Base-by-base conservation (phyloP, 2,888 invertebrate genomes). In the Stegana nigrithorax region DNA sequence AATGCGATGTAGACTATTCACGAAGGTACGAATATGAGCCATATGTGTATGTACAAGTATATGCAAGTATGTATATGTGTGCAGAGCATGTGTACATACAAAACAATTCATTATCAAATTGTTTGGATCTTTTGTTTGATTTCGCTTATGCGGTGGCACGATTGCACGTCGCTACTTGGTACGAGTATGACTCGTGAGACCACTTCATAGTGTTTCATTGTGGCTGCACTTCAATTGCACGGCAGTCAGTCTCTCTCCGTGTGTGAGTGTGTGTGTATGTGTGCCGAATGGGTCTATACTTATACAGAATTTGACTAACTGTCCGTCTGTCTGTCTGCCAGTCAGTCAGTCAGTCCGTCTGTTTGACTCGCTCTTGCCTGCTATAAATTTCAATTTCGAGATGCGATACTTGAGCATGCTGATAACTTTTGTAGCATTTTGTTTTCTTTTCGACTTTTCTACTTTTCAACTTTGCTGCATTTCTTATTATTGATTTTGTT, bases 341-440 rank as follows among this genome's bases (percentile, higher is more conserved):
- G 32, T 4, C 39, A 8, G n/a, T 8, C 19, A 6, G n/a, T n/a
- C n/a, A n/a, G 19, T 44, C 17, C 8, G 10, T 44, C 19, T 10
- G 17, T 19, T 19, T 44, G 17, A 17, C 44, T 17, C 19, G 44
- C 10, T 19, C 4, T 47, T 47, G 53, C 10, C 53, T 32, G 53
- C 36, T 32, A 55, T 55, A 55, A 32, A 55, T 55, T 55, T 55
- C 53, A 32, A 32, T 27, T 55, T 55, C 53, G n/a, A 55, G 53
- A 55, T 55, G 32, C 21, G 53, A 55, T 51, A 51, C 51, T 51
- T 51, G 29, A 51, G 29, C 29, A 51, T 51, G 27, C 29, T 55
- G 53, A 55, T 55, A 55, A 55, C 36, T 55, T 50, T 26, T 55
- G 53, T 21, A 12, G 25, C 42, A 42, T 42, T 42, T n/a, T 47